Conservation (phyloP, 2,797 vertebrate species). For the Euphonia xanthogaster region DNA sequence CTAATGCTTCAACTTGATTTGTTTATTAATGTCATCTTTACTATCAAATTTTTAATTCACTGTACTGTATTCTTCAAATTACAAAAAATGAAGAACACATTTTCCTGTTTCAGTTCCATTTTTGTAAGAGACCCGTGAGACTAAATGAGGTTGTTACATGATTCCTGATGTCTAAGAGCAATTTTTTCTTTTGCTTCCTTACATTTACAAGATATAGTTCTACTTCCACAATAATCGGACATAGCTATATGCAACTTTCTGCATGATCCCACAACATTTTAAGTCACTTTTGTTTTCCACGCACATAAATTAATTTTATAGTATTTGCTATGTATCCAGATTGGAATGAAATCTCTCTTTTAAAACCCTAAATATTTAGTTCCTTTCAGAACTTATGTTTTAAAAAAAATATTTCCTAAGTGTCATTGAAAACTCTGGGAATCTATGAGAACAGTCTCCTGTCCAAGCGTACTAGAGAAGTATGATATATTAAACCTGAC, state of each 20-base stretch:
- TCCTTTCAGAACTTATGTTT: neutral
- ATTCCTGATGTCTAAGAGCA: neutral
- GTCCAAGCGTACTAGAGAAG: neutral
- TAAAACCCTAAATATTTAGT: neutral
- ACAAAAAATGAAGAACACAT: neutral
- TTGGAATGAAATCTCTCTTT: neutral
- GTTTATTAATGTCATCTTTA: neutral
- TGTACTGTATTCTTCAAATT: neutral
- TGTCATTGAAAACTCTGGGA: conserved; percentile 6
- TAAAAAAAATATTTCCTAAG: neutral
- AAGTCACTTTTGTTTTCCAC: neutral
- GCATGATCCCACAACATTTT: neutral
- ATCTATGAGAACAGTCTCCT: neutral
- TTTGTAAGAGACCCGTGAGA: neutral
- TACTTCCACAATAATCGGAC: neutral
- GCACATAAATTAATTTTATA: neutral
- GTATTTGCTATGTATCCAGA: neutral
- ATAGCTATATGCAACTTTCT: neutral
- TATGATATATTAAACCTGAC: conserved; percentile 51
- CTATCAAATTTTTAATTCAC: neutral
- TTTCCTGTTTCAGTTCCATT: neutral
- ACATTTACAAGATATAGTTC: neutral
- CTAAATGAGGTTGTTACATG: neutral
- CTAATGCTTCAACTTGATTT: neutral
- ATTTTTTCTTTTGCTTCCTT: neutral